Evolutionary conservation across 1,140 invertebrate genomes (phyloP).

Genomic region (Drosophila aff.): DNA sequence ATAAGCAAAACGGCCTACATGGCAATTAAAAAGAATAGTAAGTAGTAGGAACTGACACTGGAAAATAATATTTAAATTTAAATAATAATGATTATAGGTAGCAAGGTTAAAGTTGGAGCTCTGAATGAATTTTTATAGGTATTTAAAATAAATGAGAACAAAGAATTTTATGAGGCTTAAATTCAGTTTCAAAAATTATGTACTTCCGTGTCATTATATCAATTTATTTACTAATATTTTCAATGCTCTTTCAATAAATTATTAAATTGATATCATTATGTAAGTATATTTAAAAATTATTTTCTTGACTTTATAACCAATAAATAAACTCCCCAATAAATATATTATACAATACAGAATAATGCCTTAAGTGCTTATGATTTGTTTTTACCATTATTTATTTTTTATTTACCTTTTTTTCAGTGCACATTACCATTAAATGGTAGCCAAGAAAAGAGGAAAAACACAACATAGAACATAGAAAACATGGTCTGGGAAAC

Average conservation of each 20-base stretch:
- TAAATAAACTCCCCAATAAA: background rate
- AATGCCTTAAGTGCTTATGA: background rate
- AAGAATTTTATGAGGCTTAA: background rate
- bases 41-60: conserved; percentile 19
- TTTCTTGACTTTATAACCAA: no score
- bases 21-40: conserved; percentile 64
- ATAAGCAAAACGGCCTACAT: conserved; percentile 79
- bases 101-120: background rate
- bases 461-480: conserved; percentile 47
- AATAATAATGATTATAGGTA: background rate
- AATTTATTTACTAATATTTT: background rate
- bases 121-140: no score
- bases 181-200: no score
- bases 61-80: background rate
- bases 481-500: conserved; percentile 38
- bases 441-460: conserved; percentile 11
- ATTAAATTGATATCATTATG: background rate
- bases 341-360: accelerated
- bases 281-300: no score
- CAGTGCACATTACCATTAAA: conserved; percentile 9
- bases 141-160: background rate
- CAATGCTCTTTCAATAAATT: no score
- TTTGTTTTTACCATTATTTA: background rate
- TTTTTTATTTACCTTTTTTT: background rate
- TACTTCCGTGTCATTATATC: background rate